A percentile compares a stretch with the other conserved stretches of the same genome.
Evolutionary conservation across 2,113 vertebrate genomes (phyloP).

Genomic region (Corythornis madagascariensis): DNA sequence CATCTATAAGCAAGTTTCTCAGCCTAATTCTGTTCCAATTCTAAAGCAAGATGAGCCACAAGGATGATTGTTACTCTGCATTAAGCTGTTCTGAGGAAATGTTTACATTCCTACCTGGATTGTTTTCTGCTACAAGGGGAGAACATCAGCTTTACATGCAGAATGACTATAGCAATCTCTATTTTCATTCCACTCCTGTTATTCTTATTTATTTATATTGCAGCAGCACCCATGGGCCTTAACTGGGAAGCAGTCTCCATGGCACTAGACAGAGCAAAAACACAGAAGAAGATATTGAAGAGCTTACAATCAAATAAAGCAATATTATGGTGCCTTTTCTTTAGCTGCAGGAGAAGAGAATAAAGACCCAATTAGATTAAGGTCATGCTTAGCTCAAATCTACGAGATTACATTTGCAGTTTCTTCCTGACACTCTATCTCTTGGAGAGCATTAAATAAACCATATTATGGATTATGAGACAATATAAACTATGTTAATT

Average conservation of each 20-base stretch:
- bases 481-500: constrained; percentile 5
- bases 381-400: constrained; percentile 3
- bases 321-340: constrained; percentile 54
- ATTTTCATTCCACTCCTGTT: not conserved
- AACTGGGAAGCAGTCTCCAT: constrained; percentile 35
- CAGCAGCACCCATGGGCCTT: not conserved
- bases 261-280: constrained; percentile 36
- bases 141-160: not conserved
- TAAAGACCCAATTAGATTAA: constrained; percentile 47
- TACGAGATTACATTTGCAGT: constrained; percentile 23
- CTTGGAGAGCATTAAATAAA: constrained; percentile 28
- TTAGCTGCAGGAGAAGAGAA: constrained; percentile 33
- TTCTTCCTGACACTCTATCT: constrained; percentile 57
- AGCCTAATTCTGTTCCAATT: not conserved
- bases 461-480: not conserved
- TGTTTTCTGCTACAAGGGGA: not conserved
- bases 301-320: constrained; percentile 42
- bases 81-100: not conserved
- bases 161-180: not conserved
- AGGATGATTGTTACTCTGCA: not conserved
- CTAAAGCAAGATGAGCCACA: not conserved
- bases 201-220: not conserved
- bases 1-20: not conserved
- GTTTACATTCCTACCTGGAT: not conserved
- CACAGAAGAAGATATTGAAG: constrained; percentile 14